Percentiles rank a stretch among this genome's conserved stretches.
Evolutionary conservation across 1,140 invertebrate genomes (phyloP).

Genomic region (Brachionus asplanchnoidis): DNA sequence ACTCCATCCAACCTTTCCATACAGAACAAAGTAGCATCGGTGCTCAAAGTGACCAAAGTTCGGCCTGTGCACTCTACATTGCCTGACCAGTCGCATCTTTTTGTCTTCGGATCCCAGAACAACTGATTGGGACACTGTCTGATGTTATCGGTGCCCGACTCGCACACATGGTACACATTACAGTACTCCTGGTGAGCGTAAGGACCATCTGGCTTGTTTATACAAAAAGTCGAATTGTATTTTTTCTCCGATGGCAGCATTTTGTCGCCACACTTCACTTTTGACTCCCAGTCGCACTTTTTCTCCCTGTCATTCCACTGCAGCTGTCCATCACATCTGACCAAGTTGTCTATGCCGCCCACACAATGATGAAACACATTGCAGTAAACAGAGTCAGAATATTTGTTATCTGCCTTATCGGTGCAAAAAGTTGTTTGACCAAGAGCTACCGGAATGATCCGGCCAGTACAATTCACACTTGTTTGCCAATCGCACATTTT

Average conservation of each 20-base stretch:
- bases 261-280: conserved; percentile 22
- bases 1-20: conserved; percentile 39
- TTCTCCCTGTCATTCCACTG: conserved; percentile 21
- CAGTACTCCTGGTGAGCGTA: conserved; percentile 41
- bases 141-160: conserved; percentile 40
- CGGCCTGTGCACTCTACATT: conserved; percentile 40
- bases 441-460: conserved; percentile 15
- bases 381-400: conserved; percentile 36
- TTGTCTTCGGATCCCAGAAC: conserved; percentile 35
- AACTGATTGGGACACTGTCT: conserved; percentile 41
- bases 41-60: conserved; percentile 5
- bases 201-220: conserved; percentile 32
- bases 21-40: conserved; percentile 29
- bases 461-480: conserved; percentile 41
- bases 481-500: conserved; percentile 42
- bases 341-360: conserved; percentile 33
- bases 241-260: conserved; percentile 32
- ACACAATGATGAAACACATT: conserved; percentile 42
- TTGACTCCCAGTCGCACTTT: conserved; percentile 26
- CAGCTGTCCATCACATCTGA: conserved; percentile 6
- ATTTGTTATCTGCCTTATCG: conserved; percentile 16
- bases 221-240: conserved; percentile 38
- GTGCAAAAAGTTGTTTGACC: conserved; percentile 42
- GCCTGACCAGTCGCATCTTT: conserved; percentile 39
- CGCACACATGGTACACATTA: conserved; percentile 42